Percentiles rank a stretch among this genome's conserved stretches.
Conservation (phyloP, 2,113 vertebrate species). For the Saccopteryx leptura region DNA sequence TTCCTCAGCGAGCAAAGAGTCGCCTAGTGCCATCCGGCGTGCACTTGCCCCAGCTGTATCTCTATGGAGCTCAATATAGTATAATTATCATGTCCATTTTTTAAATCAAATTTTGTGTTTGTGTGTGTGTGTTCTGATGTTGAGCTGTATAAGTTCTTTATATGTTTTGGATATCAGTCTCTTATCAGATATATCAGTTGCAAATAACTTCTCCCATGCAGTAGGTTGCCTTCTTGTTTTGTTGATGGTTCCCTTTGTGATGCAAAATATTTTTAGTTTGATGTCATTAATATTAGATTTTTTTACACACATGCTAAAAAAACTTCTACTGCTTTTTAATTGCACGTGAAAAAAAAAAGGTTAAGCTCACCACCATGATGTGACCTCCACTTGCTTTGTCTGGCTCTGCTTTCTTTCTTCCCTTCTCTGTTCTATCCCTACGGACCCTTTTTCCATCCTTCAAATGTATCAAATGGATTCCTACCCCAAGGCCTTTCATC, state of each 20-base stretch:
- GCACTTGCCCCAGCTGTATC: no score
- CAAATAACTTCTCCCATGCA: not conserved
- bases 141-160: not conserved
- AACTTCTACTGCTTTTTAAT: not conserved
- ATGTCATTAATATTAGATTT: not conserved
- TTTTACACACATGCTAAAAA: slow-evolving; percentile 18
- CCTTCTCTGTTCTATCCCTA: not conserved
- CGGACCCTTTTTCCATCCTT: not conserved
- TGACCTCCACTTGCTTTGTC: not conserved
- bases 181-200: not conserved
- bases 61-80: no score
- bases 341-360: not conserved
- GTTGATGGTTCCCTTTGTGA: not conserved
- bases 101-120: not conserved
- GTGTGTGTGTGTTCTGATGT: not conserved
- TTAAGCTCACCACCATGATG: not conserved
- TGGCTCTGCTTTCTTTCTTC: not conserved
- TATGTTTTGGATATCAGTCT: not conserved
- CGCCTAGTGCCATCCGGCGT: no score
- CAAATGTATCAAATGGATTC: not conserved
- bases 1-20: no score
- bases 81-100: not conserved
- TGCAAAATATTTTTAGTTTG: not conserved
- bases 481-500: not conserved
- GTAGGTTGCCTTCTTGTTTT: not conserved